Conservation (phyloP, 2,113 vertebrate genomes). For the Microtus montanus region DNA sequence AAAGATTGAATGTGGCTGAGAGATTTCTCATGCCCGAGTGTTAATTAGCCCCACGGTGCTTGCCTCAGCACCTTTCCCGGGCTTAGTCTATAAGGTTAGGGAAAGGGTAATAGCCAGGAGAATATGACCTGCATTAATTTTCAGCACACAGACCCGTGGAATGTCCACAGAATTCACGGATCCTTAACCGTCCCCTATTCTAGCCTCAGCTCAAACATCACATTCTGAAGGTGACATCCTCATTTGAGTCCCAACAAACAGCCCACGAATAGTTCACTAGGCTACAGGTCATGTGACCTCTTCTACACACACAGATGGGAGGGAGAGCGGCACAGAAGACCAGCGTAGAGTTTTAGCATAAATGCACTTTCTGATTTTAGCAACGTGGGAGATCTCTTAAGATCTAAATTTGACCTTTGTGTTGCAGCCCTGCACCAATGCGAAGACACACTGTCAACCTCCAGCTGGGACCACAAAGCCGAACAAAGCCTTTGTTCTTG, state of each 20-base stretch:
- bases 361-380: not conserved
- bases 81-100: conserved; percentile 60
- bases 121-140: conserved; percentile 76
- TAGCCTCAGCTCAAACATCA: conserved; percentile 51
- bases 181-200: conserved; percentile 60
- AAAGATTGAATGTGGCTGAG: conserved; percentile 47
- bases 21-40: conserved; percentile 12
- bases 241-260: not conserved
- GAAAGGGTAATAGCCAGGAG: conserved; percentile 69
- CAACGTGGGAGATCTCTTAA: not conserved
- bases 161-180: conserved; percentile 47
- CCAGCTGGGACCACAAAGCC: not conserved
- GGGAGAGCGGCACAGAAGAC: not conserved
- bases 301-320: not conserved
- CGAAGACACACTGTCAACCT: not conserved
- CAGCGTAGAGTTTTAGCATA: conserved; percentile 14
- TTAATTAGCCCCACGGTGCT: conserved; percentile 75
- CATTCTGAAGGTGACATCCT: conserved; percentile 44
- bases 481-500: not conserved
- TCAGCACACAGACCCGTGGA: conserved; percentile 64
- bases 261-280: conserved; percentile 14
- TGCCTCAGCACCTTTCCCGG: conserved; percentile 69
- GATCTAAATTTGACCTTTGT: not conserved
- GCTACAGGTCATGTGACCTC: conserved; percentile 8
- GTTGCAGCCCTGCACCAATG: not conserved